Evolutionary conservation across 2,113 vertebrate species (phyloP).

Genomic region (Strix uralensis): DNA sequence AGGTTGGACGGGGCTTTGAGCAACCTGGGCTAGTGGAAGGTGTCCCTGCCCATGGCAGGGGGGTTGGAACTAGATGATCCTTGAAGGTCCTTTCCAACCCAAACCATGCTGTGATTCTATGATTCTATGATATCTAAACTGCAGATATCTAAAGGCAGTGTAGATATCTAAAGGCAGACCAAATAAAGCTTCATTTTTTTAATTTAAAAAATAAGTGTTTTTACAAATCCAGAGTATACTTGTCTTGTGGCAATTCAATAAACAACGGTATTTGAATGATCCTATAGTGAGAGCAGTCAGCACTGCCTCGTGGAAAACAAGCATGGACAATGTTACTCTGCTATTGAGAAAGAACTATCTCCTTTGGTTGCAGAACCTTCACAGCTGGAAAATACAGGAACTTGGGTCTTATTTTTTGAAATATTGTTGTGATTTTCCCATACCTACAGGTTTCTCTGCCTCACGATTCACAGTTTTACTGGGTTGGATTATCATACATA

Average conservation of each 20-base stretch:
- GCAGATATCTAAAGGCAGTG: not conserved
- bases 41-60: too few relatives aligned
- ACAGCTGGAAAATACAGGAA: not conserved
- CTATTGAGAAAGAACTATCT: not conserved
- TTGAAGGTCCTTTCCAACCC: too few relatives aligned
- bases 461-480: not conserved
- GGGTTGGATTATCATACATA: not conserved
- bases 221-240: not conserved
- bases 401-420: not conserved
- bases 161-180: not conserved
- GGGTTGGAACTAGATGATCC: too few relatives aligned
- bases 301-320: not conserved
- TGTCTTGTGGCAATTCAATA: not conserved
- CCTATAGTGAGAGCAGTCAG: not conserved
- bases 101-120: too few relatives aligned
- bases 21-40: too few relatives aligned
- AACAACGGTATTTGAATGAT: not conserved
- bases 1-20: too few relatives aligned
- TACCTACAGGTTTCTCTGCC: not conserved
- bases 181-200: not conserved
- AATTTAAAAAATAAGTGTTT: not conserved
- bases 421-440: not conserved
- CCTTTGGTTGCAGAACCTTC: not conserved
- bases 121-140: not conserved
- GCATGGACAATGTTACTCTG: not conserved